Evolutionary conservation across 2,797 vertebrate species (phyloP).

Genomic region (Halcyon leucocephala): DNA sequence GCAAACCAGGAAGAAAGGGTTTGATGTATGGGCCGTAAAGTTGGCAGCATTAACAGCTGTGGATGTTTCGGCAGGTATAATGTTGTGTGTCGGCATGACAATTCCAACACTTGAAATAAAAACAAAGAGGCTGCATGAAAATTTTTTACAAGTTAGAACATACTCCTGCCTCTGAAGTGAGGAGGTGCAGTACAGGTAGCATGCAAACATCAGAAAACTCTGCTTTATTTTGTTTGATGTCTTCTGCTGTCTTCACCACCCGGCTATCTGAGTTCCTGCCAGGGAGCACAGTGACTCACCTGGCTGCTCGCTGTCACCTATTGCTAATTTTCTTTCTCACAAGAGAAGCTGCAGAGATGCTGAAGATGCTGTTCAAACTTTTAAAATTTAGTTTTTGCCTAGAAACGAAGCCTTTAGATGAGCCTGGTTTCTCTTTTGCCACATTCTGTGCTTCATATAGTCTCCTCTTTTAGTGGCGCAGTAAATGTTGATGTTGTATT

Average conservation of each 20-base stretch:
- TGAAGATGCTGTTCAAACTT: background rate
- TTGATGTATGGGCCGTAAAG: background rate
- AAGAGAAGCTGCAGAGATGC: background rate
- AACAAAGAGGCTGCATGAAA: background rate
- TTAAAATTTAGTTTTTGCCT: background rate
- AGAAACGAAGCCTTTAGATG: background rate
- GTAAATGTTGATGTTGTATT: background rate
- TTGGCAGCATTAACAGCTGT: background rate
- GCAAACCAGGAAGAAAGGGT: background rate
- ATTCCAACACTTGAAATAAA: background rate
- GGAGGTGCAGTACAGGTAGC: background rate
- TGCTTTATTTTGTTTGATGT: background rate
- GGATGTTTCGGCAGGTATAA: background rate
- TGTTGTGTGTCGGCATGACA: background rate
- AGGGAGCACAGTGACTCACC: rapidly evolving
- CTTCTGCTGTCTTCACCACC: background rate
- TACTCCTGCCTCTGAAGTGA: background rate
- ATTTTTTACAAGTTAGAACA: background rate
- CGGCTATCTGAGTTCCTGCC: rapidly evolving
- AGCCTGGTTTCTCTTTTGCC: background rate
- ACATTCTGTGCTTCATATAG: background rate
- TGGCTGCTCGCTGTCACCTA: background rate
- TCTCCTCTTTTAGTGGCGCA: background rate
- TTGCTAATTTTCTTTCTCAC: background rate
- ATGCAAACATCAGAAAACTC: background rate